phyloP scores from a whole-genome alignment of 2,888 invertebrate genomes.

The Siphlonurus alternatus region DNA sequence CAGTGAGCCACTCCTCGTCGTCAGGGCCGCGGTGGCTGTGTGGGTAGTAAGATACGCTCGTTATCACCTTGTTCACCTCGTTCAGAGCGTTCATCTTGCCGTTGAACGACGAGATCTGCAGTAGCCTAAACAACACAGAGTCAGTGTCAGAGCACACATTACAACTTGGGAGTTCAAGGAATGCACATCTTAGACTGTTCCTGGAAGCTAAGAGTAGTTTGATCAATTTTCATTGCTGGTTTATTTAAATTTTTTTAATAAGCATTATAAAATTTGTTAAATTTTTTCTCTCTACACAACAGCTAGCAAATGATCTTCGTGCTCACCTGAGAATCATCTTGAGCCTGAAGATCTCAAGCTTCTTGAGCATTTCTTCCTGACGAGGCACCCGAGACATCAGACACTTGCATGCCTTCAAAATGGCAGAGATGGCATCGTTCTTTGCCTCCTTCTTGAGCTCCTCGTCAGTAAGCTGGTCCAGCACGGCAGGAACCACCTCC shows the following conservation, averaged over 20 bases:
- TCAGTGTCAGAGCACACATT: constrained; percentile 6
- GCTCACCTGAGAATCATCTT: constrained; percentile 70
- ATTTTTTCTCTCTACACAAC: constrained; percentile 1
- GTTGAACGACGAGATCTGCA: constrained; percentile 95
- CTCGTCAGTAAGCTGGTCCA: constrained; percentile 87
- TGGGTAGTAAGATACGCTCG: constrained; percentile 78
- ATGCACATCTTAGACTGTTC: too few relatives aligned
- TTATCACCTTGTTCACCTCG: constrained; percentile 93
- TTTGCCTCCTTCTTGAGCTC: constrained; percentile 92
- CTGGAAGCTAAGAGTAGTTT: too few relatives aligned
- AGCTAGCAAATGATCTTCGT: background rate
- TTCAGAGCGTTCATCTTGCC: constrained; percentile 98
- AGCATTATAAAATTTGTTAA: background rate
- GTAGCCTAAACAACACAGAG: too few relatives aligned
- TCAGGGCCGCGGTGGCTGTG: constrained; percentile 53
- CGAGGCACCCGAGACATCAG: constrained; percentile 69
- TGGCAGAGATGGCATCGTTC: constrained; percentile 87
- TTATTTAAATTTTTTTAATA: too few relatives aligned
- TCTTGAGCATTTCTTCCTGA: constrained; percentile 63
- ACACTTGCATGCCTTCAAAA: constrained; percentile 83
- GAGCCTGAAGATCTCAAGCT: constrained; percentile 83
- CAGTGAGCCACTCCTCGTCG: constrained; percentile 83
- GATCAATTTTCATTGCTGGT: too few relatives aligned
- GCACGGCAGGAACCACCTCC: constrained; percentile 78
- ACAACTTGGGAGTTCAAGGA: background rate